A percentile compares a stretch with the other conserved stretches of the same genome.
Conservation (phyloP, 2,888 invertebrate species). For the Agrochola macilenta region DNA sequence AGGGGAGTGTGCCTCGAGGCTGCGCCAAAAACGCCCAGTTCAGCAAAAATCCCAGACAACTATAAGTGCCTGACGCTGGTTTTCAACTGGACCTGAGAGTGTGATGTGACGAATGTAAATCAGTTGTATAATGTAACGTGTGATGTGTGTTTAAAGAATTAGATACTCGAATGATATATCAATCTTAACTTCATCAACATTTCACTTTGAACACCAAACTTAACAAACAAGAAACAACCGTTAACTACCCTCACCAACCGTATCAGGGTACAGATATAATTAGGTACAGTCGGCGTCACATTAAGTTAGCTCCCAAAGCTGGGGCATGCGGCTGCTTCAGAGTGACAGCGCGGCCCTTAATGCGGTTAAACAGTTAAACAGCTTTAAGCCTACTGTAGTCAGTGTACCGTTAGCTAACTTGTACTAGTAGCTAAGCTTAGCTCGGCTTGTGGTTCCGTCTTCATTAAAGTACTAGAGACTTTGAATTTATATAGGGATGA, state of each 20-base stretch:
- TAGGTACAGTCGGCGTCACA: constrained; percentile 60
- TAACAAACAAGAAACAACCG: constrained; percentile 30
- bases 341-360: constrained; percentile 65
- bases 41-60: too few species aligned
- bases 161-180: background rate
- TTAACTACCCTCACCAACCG: constrained; percentile 25
- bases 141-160: too few species aligned
- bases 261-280: constrained; percentile 46
- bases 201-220: constrained; percentile 32
- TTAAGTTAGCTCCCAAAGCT: constrained; percentile 56
- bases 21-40: too few species aligned
- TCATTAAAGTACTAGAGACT: constrained; percentile 58
- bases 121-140: too few species aligned
- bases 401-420: constrained; percentile 61
- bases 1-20: too few species aligned
- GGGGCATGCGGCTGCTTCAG: constrained; percentile 52
- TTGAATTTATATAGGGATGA: constrained; percentile 43
- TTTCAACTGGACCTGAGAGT: too few species aligned
- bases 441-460: constrained; percentile 64
- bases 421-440: constrained; percentile 60
- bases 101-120: too few species aligned
- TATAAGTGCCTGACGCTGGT: too few species aligned
- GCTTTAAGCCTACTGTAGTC: constrained; percentile 64
- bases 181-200: constrained; percentile 3
- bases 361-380: constrained; percentile 68